Conservation (phyloP, 2,113 vertebrate genomes). For the Morone saxatilis region DNA sequence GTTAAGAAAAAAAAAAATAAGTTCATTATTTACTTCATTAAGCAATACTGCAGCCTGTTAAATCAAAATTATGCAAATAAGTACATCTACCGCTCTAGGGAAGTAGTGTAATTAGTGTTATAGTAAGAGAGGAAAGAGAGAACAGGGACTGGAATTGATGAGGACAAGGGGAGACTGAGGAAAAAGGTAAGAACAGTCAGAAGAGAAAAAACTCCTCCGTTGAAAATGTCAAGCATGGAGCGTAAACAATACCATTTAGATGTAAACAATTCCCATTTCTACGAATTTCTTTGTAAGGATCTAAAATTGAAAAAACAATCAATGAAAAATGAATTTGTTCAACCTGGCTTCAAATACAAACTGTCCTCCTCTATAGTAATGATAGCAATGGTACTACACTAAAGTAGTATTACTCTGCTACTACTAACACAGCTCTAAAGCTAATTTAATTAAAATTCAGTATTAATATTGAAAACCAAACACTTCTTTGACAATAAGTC, state of each 20-base stretch:
- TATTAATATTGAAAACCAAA: background rate
- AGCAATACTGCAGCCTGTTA: slow-evolving; percentile 23
- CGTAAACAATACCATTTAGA: no score
- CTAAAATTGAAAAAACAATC: background rate
- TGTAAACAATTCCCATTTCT: no score
- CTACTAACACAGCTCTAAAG: background rate
- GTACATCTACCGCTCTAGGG: slow-evolving; percentile 27
- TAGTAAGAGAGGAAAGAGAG: background rate
- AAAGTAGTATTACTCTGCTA: background rate
- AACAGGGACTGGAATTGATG: background rate
- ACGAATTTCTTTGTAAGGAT: background rate
- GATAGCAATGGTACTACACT: background rate
- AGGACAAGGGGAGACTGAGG: background rate
- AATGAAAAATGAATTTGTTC: background rate
- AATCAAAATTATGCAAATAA: slow-evolving; percentile 55
- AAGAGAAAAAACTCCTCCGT: background rate
- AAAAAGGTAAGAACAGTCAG: background rate
- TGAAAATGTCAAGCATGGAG: background rate
- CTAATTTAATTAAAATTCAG: background rate
- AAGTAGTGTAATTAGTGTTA: slow-evolving; percentile 26
- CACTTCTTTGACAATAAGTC: background rate
- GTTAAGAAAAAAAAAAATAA: no score
- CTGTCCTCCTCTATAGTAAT: background rate
- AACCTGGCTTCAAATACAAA: background rate
- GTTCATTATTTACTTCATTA: slow-evolving; percentile 35